These are phyloP conservation scores for Eumerus sabulonum DNA, from an alignment of 2,888 invertebrate species.

Conservation along the genomic window DNA sequence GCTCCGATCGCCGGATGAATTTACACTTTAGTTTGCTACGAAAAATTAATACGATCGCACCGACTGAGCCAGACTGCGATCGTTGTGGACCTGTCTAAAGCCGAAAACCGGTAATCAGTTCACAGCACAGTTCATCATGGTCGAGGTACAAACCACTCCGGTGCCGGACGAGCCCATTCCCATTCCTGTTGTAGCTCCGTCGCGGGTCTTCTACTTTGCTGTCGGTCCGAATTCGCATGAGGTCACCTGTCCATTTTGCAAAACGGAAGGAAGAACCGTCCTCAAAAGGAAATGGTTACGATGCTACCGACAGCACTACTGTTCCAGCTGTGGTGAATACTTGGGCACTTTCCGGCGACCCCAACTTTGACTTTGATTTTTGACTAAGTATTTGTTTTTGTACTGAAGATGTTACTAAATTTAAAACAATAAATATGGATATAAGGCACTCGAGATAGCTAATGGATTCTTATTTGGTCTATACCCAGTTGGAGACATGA, in stretches of 20 bases:
- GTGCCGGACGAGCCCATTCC: constrained; percentile 49
- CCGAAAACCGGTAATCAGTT: neutral
- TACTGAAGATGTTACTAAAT: constrained; percentile 35
- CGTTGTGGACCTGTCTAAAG: no score
- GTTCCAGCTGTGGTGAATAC: constrained; percentile 76
- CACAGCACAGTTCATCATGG: constrained; percentile 20
- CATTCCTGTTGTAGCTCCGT: neutral
- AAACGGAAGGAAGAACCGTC: constrained; percentile 73
- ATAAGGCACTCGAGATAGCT: constrained; percentile 2
- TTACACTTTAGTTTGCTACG: constrained; percentile 29
- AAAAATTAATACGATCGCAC: constrained; percentile 28
- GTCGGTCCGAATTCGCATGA: constrained; percentile 76
- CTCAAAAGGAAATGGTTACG: constrained; percentile 72
- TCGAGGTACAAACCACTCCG: constrained; percentile 55
- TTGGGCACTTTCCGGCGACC: constrained; percentile 76
- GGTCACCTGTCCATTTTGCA: constrained; percentile 76
- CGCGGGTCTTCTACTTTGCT: constrained; percentile 74
- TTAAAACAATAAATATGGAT: constrained; percentile 14
- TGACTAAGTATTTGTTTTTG: constrained; percentile 21
- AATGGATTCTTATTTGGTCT: constrained; percentile 1
- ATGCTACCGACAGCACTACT: constrained; percentile 75
- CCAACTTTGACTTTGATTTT: constrained; percentile 71
- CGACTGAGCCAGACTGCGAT: constrained; percentile 13
- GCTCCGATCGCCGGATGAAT: constrained; percentile 15
- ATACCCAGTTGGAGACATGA: neutral